Conservation (phyloP, 2,113 vertebrate genomes). For the Smithornis capensis region DNA sequence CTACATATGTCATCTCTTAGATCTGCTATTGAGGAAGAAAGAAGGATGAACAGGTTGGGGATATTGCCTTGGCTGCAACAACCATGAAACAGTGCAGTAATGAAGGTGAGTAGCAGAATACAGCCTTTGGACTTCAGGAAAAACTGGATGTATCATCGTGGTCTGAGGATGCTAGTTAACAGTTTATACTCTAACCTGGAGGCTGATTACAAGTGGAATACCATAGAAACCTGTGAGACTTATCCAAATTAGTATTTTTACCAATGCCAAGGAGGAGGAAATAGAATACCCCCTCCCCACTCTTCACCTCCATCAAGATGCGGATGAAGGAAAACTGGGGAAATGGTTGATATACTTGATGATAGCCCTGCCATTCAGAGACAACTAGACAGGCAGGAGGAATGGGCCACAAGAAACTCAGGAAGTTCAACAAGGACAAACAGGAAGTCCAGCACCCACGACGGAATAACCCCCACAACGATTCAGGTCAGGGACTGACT, state of each 20-base stretch:
- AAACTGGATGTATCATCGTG: neutral
- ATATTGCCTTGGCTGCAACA: neutral
- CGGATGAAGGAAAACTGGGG: neutral
- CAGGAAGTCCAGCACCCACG: neutral
- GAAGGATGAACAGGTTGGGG: neutral
- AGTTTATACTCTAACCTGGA: neutral
- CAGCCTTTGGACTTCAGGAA: neutral
- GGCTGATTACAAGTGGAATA: neutral
- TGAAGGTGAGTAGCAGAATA: neutral
- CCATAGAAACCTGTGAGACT: neutral
- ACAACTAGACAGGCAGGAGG: neutral
- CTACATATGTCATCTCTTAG: neutral
- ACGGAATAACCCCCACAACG: neutral
- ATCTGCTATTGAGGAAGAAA: neutral
- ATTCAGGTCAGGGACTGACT: neutral
- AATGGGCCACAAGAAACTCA: neutral
- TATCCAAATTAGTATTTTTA: neutral
- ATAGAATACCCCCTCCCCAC: neutral
- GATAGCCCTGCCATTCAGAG: neutral
- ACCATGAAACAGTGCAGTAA: neutral
- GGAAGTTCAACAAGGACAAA: neutral
- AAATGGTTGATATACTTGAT: neutral
- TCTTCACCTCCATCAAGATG: neutral
- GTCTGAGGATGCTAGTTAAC: neutral
- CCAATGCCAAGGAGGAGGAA: neutral